phyloP scores from a whole-genome alignment of 2,888 invertebrate species.

The Protophormia terraenovae region DNA sequence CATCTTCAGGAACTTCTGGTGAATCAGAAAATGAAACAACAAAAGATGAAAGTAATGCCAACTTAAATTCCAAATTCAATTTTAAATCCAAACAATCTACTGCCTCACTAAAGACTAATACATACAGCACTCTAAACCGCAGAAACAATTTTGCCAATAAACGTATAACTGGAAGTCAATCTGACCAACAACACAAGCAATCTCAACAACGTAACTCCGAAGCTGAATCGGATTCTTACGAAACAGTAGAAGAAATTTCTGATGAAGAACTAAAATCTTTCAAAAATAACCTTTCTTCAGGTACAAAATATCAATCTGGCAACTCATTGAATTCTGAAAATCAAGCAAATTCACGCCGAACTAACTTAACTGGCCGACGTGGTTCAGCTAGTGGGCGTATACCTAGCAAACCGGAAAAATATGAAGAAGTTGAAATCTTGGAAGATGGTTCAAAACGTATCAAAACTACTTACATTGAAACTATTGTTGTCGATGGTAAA shows the following conservation, averaged over 20 bases:
- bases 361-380: background rate
- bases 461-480: slow-evolving; percentile 70
- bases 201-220: background rate
- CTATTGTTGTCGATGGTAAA: slow-evolving; percentile 67
- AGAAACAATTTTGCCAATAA: slow-evolving; percentile 4
- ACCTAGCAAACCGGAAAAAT: background rate
- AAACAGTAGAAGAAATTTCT: background rate
- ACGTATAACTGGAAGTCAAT: background rate
- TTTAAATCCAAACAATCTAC: background rate
- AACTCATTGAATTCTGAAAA: background rate
- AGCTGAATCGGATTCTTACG: background rate
- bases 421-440: slow-evolving; percentile 55
- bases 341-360: background rate
- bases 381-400: background rate
- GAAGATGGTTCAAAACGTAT: slow-evolving; percentile 49
- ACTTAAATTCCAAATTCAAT: background rate
- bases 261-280: background rate
- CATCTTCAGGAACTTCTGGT: background rate
- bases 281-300: slow-evolving; percentile 15
- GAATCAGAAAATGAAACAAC: background rate
- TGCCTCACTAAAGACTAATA: background rate
- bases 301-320: background rate
- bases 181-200: background rate
- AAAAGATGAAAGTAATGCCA: background rate
- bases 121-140: background rate